These are phyloP conservation scores for Steinernema hermaphroditum DNA, from an alignment of 2,888 invertebrate genomes.

Conservation along the genomic window DNA sequence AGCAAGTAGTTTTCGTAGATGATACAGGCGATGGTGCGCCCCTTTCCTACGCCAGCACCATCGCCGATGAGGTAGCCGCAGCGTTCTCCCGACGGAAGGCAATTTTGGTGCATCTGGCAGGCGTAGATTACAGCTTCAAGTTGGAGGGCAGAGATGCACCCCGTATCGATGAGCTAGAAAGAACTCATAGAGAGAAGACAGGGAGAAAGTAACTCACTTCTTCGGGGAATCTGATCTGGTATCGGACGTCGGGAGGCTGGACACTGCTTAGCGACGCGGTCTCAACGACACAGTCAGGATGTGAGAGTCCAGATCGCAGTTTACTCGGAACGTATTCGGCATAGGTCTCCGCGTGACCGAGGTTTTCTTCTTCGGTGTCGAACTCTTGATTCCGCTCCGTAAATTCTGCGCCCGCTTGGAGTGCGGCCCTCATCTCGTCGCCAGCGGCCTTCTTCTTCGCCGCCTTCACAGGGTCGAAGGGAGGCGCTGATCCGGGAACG, in stretches of 20 bases:
- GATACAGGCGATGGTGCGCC: conserved; percentile 93
- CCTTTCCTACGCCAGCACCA: conserved; percentile 96
- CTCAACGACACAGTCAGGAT: conserved; percentile 98
- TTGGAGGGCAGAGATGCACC: conserved; percentile 89
- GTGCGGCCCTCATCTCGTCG: neutral
- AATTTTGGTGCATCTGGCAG: conserved; percentile 88
- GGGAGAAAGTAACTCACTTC: conserved; percentile 71
- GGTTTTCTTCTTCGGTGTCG: conserved; percentile 79
- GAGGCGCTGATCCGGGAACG: too few relatives aligned
- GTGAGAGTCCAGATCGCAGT: conserved; percentile 78
- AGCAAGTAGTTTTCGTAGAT: conserved; percentile 94
- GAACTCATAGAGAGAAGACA: too few relatives aligned
- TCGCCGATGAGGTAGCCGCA: conserved; percentile 94
- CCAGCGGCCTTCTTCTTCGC: conserved; percentile 16
- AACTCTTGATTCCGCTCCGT: neutral
- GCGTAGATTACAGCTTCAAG: conserved; percentile 96
- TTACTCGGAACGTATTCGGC: conserved; percentile 97
- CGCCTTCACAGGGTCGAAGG: neutral
- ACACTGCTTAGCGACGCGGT: conserved; percentile 87
- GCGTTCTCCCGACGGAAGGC: conserved; percentile 75
- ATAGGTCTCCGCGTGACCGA: conserved; percentile 97
- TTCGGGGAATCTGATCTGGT: conserved; percentile 75
- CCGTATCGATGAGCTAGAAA: conserved; percentile 74
- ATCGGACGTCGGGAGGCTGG: conserved; percentile 69
- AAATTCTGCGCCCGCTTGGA: neutral